Conservation (phyloP, 2,888 invertebrate genomes). For the Conops quadrifasciatus region DNA sequence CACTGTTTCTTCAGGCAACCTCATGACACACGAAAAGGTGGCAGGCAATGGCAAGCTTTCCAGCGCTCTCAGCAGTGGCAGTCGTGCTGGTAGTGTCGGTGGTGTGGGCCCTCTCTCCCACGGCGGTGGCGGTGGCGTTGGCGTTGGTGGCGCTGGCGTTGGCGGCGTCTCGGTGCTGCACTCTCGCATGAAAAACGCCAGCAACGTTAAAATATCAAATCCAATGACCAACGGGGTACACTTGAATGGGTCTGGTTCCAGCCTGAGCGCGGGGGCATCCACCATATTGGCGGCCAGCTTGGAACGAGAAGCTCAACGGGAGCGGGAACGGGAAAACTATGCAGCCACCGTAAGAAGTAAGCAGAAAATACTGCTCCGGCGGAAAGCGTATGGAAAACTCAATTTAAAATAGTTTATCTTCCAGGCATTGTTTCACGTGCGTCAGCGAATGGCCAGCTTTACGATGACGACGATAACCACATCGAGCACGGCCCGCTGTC, state of each 20-base stretch:
- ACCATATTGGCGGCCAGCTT: slow-evolving; percentile 70
- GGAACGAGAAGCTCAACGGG: slow-evolving; percentile 64
- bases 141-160: slow-evolving; percentile 53
- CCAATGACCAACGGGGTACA: slow-evolving; percentile 58
- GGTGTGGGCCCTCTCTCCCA: not conserved
- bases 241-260: slow-evolving; percentile 64
- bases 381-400: slow-evolving; percentile 37
- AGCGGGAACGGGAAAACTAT: slow-evolving; percentile 64
- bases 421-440: slow-evolving; percentile 67
- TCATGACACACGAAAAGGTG: slow-evolving; percentile 62
- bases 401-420: slow-evolving; percentile 51
- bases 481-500: slow-evolving; percentile 61
- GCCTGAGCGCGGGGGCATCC: slow-evolving; percentile 70
- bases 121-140: slow-evolving; percentile 44
- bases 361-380: slow-evolving; percentile 42
- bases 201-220: slow-evolving; percentile 60
- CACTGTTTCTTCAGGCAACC: slow-evolving; percentile 62
- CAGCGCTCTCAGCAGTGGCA: slow-evolving; percentile 24
- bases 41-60: slow-evolving; percentile 43
- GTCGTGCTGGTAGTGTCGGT: not conserved
- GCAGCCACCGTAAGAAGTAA: slow-evolving; percentile 71
- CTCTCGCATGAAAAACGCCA: slow-evolving; percentile 54
- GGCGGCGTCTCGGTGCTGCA: slow-evolving; percentile 56
- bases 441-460: slow-evolving; percentile 64
- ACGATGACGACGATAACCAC: slow-evolving; percentile 67